phyloP scores from a whole-genome alignment of 2,797 vertebrate genomes.

The Menidia menidia region DNA sequence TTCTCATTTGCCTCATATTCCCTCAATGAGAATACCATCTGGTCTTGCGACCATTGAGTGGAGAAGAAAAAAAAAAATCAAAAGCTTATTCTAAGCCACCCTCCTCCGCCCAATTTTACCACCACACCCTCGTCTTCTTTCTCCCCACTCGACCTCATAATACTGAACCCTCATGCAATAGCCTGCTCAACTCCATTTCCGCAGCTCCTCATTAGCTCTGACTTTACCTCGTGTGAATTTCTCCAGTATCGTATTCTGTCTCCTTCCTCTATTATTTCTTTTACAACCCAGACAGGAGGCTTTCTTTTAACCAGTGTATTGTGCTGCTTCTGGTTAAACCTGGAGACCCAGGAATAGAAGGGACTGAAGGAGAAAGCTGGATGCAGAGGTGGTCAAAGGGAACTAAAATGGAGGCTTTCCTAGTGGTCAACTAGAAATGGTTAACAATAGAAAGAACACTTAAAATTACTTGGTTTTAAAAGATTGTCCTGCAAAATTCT shows the following conservation, averaged over 20 bases:
- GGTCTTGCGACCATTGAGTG: conserved; percentile 56
- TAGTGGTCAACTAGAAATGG: conserved; percentile 47
- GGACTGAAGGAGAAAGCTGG: conserved; percentile 32
- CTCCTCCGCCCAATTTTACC: conserved; percentile 42
- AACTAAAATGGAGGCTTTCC: conserved; percentile 36
- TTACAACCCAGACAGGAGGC: conserved; percentile 40
- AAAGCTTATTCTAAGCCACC: conserved; percentile 34
- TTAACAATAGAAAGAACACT: conserved; percentile 10
- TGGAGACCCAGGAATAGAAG: conserved; percentile 27
- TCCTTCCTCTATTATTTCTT: conserved; percentile 46
- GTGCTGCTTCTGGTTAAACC: conserved; percentile 62
- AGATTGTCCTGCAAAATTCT: conserved; percentile 7
- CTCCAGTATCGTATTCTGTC: conserved; percentile 57
- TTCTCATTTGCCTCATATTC: conserved; percentile 65
- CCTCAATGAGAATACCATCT: conserved; percentile 79
- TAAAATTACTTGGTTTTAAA: conserved; percentile 15
- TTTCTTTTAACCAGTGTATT: conserved; percentile 49
- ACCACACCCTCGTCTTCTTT: conserved; percentile 28
- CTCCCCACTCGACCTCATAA: conserved; percentile 45
- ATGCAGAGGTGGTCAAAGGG: conserved; percentile 45
- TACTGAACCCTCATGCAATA: conserved; percentile 54
- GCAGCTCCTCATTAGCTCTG: conserved; percentile 61
- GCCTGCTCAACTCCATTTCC: conserved; percentile 40
- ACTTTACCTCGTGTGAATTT: conserved; percentile 46
- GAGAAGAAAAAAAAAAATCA: not conserved